These are phyloP conservation scores for Plutomurus gul DNA, from an alignment of 1,140 invertebrate species.

Conservation along the genomic window DNA sequence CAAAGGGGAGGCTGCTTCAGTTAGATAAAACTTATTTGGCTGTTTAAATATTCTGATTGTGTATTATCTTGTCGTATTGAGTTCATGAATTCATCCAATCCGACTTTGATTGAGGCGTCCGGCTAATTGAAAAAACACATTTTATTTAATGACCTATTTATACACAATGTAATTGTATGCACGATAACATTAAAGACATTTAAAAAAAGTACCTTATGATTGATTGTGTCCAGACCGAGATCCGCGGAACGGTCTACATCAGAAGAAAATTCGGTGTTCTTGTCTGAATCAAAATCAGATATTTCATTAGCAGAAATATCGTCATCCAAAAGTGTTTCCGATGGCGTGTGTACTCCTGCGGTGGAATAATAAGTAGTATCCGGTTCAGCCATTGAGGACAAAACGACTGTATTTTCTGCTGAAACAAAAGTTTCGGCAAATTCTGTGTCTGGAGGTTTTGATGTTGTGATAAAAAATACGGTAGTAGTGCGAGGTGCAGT, in stretches of 20 bases:
- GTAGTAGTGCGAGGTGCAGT: too few species aligned
- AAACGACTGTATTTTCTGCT: too few species aligned
- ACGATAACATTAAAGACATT: too few species aligned
- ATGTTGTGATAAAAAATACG: too few species aligned
- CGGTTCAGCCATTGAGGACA: too few species aligned
- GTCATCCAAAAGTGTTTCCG: too few species aligned
- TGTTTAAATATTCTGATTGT: background rate
- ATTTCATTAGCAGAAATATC: background rate
- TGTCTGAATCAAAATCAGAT: background rate
- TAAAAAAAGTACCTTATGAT: constrained; percentile 5
- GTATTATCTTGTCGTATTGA: background rate
- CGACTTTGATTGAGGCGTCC: background rate
- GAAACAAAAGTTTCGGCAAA: too few species aligned
- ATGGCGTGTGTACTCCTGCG: too few species aligned
- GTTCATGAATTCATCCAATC: constrained; percentile 15
- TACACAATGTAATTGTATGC: too few species aligned
- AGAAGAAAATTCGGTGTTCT: background rate
- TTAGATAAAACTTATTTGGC: constrained; percentile 1
- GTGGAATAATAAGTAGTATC: too few species aligned
- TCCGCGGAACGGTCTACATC: background rate
- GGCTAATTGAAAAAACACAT: background rate
- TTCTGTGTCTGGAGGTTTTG: too few species aligned
- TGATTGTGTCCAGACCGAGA: background rate
- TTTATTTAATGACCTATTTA: background rate
- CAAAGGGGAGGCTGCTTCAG: too few species aligned